Base-by-base conservation (phyloP, 2,113 vertebrate species). In the Aphyosemion australe region DNA sequence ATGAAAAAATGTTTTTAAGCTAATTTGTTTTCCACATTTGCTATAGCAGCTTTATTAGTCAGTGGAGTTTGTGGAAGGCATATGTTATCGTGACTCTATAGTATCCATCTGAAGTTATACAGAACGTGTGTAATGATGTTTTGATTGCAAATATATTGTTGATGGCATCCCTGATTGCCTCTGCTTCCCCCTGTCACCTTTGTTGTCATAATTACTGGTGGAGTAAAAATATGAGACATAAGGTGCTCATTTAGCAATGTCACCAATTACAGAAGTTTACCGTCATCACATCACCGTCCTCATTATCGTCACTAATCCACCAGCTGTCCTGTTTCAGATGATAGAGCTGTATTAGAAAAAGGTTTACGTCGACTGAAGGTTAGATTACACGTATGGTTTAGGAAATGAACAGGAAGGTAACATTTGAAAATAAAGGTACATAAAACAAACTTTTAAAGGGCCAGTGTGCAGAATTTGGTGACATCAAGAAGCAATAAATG, bases 81-180 rank as follows among this genome's bases (percentile, higher is more conserved):
- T 31, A 15, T 34, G 45, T 31, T 13, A 42, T 42, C 9, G 12
- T 39, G 57, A 43, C 26, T 46, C 26, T 61, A 47, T 55, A 61
- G 12, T 61, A n/a, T 59, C 52, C 46, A 20, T 2, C 42, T 14
- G 47, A 37, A 14, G 37, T 64, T 48, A 21, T 49, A 47, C 47
- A 51, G 21, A 46, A 37, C 13, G 49, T 67, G 48, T 34, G 1
- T 26, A n/a, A 43, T 41, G 19, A 20, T 52, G 51, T 32, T 52
- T 13, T 39, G 26, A 51, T 61, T 39, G 32, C 18, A 53, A 49
- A 49, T 65, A 60, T 75, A 18, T 73, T 57, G n/a, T 56, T 56
- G 19, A 74, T 57, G 52, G 6, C 41, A 21, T 47, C 49, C 37
- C 8, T 32, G 15, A 47, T 54, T 48, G 21, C 54, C 26, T 71